Base-by-base conservation (phyloP, 2,888 invertebrate genomes). In the Ditylenchus weischeri region DNA sequence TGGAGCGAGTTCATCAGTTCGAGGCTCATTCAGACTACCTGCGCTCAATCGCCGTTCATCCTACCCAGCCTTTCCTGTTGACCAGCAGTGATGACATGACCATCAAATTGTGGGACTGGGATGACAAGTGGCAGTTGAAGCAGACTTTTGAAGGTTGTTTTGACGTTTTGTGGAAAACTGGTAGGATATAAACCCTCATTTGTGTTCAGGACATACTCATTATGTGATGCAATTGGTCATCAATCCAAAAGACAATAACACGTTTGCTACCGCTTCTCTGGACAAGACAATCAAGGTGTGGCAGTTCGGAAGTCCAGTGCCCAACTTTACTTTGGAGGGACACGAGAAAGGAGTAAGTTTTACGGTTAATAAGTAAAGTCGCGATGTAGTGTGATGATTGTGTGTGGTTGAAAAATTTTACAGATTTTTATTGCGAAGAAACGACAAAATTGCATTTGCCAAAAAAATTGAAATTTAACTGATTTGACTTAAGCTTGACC, bases 81-180 rank as follows among this genome's bases (percentile, higher is more conserved):
- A 96, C 96, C 0, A 72, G 85, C 86, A 67, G 84, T 92, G 96
- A 98, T 88, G 98, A 99, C 83, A 91, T 98, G 90, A 86, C 93
- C 65, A 93, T 99, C 72, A 99, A 99, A 84, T 85, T 99, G 69
- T 98, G 98, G 98, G 98, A 99, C 84, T 98, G 98, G 98, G 98
- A 98, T 65, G 94, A 95, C 84, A 89, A 91, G 80, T 99, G 96
- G 96, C 88, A 90, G 0, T 93, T 94, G 80, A 95, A 96, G 83
- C 95, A 98, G 84, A 91, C 94, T 18, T 99, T 98, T 84, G 98
- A 99, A 83, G 96, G 96, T 80, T 13, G 1, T 65, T 57, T 13
- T 18, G n/a, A n/a, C 51, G 3, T 21, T 63, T 47, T 36, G n/a
- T n/a, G 21, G 1, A 19, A 19, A 35, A 38, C 1, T 6, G 15